Conservation (phyloP, 2,113 vertebrate genomes). For the Ardeotis arabs region DNA sequence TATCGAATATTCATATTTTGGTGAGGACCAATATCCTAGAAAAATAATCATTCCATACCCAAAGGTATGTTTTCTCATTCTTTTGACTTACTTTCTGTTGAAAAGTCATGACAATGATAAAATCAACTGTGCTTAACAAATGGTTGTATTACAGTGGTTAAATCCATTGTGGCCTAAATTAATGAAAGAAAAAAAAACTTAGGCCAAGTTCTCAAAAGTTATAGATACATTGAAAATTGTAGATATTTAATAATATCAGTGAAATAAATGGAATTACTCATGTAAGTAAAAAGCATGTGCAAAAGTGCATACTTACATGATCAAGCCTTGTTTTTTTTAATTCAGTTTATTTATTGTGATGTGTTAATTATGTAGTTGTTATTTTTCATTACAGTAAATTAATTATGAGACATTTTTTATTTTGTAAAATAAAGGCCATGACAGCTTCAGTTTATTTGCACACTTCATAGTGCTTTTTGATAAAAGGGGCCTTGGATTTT, state of each 20-base stretch:
- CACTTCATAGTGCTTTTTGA: conserved; percentile 22
- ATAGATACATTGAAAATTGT: neutral
- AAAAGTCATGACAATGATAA: conserved; percentile 14
- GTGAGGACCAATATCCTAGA: conserved; percentile 89
- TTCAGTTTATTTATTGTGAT: neutral
- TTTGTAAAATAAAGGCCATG: neutral
- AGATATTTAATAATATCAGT: neutral
- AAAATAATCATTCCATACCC: conserved; percentile 90
- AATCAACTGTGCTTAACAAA: neutral
- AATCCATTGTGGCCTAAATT: neutral
- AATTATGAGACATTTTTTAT: neutral
- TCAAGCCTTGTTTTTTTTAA: neutral
- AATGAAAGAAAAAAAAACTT: neutral
- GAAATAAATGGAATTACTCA: neutral
- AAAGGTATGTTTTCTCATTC: conserved; percentile 82
- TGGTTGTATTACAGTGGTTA: neutral
- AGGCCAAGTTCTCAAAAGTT: neutral
- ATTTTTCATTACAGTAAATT: neutral
- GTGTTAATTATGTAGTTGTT: neutral
- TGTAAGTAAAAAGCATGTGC: neutral
- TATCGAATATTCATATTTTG: conserved; percentile 91
- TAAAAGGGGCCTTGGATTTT: neutral
- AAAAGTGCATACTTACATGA: neutral
- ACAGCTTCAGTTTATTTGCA: conserved; percentile 9
- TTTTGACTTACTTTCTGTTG: neutral